These are phyloP conservation scores for Drosophila phalerata DNA, from an alignment of 2,888 invertebrate genomes.

Conservation along the genomic window DNA sequence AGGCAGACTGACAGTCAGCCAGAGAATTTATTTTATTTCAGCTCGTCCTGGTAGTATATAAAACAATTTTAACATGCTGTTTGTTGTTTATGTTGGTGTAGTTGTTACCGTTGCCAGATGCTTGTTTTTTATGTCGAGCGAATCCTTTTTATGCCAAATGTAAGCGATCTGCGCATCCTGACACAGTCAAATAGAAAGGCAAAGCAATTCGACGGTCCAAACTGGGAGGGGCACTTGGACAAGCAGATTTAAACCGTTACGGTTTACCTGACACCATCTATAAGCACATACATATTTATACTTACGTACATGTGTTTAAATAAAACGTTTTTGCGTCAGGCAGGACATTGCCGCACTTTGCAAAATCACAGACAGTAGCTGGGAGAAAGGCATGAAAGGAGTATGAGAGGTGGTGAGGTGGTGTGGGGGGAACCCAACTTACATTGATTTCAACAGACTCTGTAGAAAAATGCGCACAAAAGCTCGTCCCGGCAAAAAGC, in stretches of 20 bases:
- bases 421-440: conserved; percentile 40
- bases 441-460: conserved; percentile 72
- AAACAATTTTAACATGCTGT: conserved; percentile 75
- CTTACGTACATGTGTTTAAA: conserved; percentile 63
- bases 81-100: conserved; percentile 40
- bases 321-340: conserved; percentile 68
- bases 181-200: conserved; percentile 60
- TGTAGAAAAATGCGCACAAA: conserved; percentile 63
- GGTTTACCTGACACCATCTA: conserved; percentile 62
- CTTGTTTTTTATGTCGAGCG: conserved; percentile 34
- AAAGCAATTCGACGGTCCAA: conserved; percentile 28
- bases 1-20: conserved; percentile 29
- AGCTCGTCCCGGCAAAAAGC: conserved; percentile 57
- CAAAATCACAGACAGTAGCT: conserved; percentile 63
- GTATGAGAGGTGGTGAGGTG: background rate
- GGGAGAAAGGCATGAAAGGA: conserved; percentile 31
- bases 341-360: conserved; percentile 71
- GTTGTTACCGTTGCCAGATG: conserved; percentile 15
- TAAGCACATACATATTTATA: conserved; percentile 26
- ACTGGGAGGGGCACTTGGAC: conserved; percentile 43
- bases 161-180: conserved; percentile 73
- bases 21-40: conserved; percentile 76
- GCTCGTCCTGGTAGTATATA: conserved; percentile 72
- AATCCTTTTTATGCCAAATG: conserved; percentile 78
- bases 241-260: conserved; percentile 78